These are phyloP conservation scores for Drosophila sturtevanti DNA, from an alignment of 1,140 invertebrate genomes.

Conservation along the genomic window DNA sequence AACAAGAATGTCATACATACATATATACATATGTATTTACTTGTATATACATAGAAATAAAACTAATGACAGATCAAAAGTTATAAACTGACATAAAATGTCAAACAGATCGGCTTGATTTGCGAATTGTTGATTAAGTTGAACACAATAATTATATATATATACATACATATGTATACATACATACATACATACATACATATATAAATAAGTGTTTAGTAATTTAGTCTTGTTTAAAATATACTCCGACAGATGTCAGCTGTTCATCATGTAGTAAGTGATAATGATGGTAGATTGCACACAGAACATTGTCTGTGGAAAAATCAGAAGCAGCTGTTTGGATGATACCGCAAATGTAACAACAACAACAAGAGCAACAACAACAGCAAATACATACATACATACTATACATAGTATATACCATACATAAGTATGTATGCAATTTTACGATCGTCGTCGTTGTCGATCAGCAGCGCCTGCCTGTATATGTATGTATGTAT, in stretches of 20 bases:
- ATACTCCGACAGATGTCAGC: slow-evolving; percentile 72
- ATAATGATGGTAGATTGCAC: slow-evolving; percentile 55
- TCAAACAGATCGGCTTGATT: slow-evolving; percentile 26
- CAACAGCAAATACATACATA: too few species aligned
- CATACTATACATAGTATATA: too few species aligned
- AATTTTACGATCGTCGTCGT: too few species aligned
- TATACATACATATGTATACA: neutral
- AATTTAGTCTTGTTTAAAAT: slow-evolving; percentile 65
- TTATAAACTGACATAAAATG: slow-evolving; percentile 29
- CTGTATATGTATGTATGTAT: neutral
- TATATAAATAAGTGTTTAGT: slow-evolving; percentile 43
- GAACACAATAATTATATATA: slow-evolving; percentile 68
- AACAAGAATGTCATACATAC: neutral
- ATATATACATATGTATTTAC: neutral
- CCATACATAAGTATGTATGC: too few species aligned
- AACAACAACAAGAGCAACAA: too few species aligned
- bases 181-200: too few species aligned
- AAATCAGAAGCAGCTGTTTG: slow-evolving; percentile 27
- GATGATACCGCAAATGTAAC: neutral
- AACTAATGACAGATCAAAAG: too few species aligned
- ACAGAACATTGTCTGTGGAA: slow-evolving; percentile 15
- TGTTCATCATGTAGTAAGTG: slow-evolving; percentile 52
- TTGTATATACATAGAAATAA: neutral
- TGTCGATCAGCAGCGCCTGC: too few species aligned
- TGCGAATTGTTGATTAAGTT: slow-evolving; percentile 64